Evolutionary conservation across 2,113 vertebrate genomes (phyloP).

Genomic region (Vimba vimba): DNA sequence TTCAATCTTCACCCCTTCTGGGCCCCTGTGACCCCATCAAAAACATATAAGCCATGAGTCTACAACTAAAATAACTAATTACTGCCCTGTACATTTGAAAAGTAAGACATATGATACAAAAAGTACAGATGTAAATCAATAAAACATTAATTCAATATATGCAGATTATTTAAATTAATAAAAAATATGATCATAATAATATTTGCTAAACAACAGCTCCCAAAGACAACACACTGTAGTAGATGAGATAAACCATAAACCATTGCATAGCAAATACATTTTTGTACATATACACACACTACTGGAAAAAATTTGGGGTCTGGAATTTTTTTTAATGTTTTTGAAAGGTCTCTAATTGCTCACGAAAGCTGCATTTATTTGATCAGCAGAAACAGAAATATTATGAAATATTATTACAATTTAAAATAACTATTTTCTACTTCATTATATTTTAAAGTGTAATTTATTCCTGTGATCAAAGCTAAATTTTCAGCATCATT

Average conservation of each 20-base stretch:
- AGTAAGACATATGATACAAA: background rate
- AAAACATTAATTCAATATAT: background rate
- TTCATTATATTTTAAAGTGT: too few species aligned
- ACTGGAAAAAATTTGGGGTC: too few species aligned
- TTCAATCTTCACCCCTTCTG: constrained; percentile 89
- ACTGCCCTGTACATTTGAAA: too few species aligned
- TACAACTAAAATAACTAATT: background rate
- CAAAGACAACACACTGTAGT: background rate
- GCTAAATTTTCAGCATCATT: too few species aligned
- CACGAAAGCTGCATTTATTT: too few species aligned
- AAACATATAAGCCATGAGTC: background rate
- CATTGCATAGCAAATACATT: background rate
- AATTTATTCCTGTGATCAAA: too few species aligned
- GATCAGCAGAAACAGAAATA: too few species aligned
- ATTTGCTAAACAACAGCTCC: background rate
- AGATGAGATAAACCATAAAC: background rate
- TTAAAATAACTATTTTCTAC: too few species aligned
- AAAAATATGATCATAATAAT: background rate
- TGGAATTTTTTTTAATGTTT: too few species aligned
- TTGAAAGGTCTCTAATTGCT: too few species aligned
- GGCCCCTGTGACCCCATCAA: constrained; percentile 79
- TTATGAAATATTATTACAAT: too few species aligned
- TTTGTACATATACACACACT: too few species aligned
- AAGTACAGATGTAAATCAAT: background rate
- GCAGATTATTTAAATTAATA: background rate